phyloP scores from a whole-genome alignment of 2,888 invertebrate species.

The Callyntrura sp. region DNA sequence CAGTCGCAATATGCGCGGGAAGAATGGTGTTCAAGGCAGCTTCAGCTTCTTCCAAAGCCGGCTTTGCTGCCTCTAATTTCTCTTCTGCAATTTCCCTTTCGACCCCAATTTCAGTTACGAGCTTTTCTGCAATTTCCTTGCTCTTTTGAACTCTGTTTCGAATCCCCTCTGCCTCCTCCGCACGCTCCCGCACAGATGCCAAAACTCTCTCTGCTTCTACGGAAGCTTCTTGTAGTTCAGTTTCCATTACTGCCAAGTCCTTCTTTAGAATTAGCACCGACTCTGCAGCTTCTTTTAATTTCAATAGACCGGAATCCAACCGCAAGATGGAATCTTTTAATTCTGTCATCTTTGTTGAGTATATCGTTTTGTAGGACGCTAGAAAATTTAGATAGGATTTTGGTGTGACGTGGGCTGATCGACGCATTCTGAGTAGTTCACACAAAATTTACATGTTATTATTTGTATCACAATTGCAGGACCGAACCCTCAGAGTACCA shows the following conservation, averaged over 20 bases:
- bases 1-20: slow-evolving; percentile 97
- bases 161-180: slow-evolving; percentile 95
- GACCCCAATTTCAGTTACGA: slow-evolving; percentile 87
- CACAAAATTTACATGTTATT: slow-evolving; percentile 17
- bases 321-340: slow-evolving; percentile 95
- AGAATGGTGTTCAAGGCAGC: slow-evolving; percentile 98
- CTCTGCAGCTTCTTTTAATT: slow-evolving; percentile 97
- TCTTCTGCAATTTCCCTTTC: slow-evolving; percentile 97
- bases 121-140: slow-evolving; percentile 96
- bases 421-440: slow-evolving; percentile 89
- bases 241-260: slow-evolving; percentile 96
- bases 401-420: slow-evolving; percentile 98
- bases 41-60: slow-evolving; percentile 98
- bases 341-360: slow-evolving; percentile 94
- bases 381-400: slow-evolving; percentile 98
- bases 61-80: slow-evolving; percentile 97
- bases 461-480: too few relatives aligned
- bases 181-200: slow-evolving; percentile 96
- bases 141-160: slow-evolving; percentile 95
- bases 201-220: slow-evolving; percentile 95
- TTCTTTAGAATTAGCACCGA: slow-evolving; percentile 96
- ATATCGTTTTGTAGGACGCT: slow-evolving; percentile 97
- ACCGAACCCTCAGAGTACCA: background rate
- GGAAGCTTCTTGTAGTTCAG: slow-evolving; percentile 96
- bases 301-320: slow-evolving; percentile 98